phyloP scores from a whole-genome alignment of 2,888 invertebrate species.

The Torymus aiolomorphi region DNA sequence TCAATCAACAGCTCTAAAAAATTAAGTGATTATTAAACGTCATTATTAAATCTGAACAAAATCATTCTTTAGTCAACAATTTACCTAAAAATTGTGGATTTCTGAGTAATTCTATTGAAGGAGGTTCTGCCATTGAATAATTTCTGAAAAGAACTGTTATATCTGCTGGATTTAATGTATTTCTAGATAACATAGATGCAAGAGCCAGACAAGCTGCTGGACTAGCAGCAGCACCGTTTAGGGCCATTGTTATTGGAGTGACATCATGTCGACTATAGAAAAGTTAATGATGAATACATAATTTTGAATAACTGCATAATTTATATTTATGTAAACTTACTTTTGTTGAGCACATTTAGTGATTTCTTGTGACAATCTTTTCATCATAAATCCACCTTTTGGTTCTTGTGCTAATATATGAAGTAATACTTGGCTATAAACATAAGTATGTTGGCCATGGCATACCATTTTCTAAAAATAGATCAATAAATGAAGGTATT shows the following conservation, averaged over 20 bases:
- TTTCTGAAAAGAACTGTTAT: slow-evolving; percentile 94
- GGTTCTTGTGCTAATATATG: slow-evolving; percentile 93
- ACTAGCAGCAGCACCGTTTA: slow-evolving; percentile 93
- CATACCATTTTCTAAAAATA: slow-evolving; percentile 94
- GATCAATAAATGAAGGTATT: slow-evolving; percentile 56
- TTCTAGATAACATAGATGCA: slow-evolving; percentile 96
- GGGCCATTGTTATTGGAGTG: slow-evolving; percentile 96
- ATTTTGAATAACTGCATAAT: not conserved
- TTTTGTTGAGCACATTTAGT: slow-evolving; percentile 95
- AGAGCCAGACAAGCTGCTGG: slow-evolving; percentile 94
- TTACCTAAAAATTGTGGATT: slow-evolving; percentile 95
- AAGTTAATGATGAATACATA: slow-evolving; percentile 26
- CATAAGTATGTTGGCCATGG: slow-evolving; percentile 98
- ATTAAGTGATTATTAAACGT: not conserved
- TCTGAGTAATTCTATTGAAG: slow-evolving; percentile 94
- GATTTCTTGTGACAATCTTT: slow-evolving; percentile 95
- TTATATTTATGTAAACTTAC: slow-evolving; percentile 76
- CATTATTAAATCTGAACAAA: not conserved
- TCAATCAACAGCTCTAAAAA: slow-evolving; percentile 91
- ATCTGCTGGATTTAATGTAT: slow-evolving; percentile 97
- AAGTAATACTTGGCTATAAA: slow-evolving; percentile 95
- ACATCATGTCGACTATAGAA: slow-evolving; percentile 89
- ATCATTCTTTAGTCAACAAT: slow-evolving; percentile 20
- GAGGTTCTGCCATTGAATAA: slow-evolving; percentile 92
- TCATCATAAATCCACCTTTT: slow-evolving; percentile 94